Percentiles rank a stretch among this genome's conserved stretches.
Conservation (phyloP, 92 coral and sea anemone genomes). For the Parazoanthus swiftii region DNA sequence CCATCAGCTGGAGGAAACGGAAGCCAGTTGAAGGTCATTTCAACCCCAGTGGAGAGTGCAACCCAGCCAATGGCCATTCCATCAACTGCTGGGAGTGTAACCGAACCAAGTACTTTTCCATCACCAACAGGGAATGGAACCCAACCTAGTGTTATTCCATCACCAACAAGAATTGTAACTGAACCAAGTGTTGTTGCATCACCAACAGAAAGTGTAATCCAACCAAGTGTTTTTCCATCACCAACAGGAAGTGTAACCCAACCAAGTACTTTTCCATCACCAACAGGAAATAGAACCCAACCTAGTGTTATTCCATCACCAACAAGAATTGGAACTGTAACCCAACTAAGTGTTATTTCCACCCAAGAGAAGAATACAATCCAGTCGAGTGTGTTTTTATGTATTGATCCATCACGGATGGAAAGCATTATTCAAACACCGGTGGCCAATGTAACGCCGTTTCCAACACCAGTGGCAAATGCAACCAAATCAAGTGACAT, state of each 20-base stretch:
- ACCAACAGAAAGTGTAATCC: no score
- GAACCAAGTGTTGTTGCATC: constrained; percentile 12
- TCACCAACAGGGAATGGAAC: no score
- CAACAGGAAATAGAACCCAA: not conserved
- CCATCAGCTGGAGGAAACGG: not conserved
- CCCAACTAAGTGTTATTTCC: not conserved
- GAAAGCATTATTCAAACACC: not conserved
- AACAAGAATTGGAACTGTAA: not conserved
- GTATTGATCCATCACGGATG: not conserved
- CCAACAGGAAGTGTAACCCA: not conserved
- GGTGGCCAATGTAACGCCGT: not conserved
- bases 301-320: not conserved
- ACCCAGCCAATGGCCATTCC: not conserved
- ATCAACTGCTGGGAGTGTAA: no score
- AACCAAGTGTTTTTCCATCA: not conserved
- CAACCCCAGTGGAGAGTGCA: not conserved
- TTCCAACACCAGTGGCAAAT: not conserved
- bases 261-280: not conserved
- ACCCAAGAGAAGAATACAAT: not conserved
- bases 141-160: no score
- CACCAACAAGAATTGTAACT: not conserved
- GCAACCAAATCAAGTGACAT: not conserved
- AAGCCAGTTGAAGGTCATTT: not conserved
- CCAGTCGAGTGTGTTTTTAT: not conserved
- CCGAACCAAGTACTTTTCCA: no score